phyloP scores from a whole-genome alignment of 2,888 invertebrate species.

The Ferrisia virgata region DNA sequence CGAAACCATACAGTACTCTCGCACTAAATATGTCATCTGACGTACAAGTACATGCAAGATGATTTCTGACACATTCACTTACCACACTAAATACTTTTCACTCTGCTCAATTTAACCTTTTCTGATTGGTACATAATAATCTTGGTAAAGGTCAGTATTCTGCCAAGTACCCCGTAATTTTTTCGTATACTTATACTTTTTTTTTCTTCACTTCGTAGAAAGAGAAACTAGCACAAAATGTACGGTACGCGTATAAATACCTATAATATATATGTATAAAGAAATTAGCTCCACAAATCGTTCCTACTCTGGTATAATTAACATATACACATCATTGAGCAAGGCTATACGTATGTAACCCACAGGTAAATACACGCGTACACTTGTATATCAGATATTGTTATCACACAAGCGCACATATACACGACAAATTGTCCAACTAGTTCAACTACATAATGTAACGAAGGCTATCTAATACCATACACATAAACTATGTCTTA shows the following conservation, averaged over 20 bases:
- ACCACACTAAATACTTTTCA: not conserved
- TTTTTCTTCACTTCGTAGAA: not conserved
- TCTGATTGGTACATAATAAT: not conserved
- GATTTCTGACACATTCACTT: not conserved
- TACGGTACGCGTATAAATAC: too few species aligned
- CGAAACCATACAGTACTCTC: too few species aligned
- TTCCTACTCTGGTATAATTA: not conserved
- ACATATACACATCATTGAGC: not conserved
- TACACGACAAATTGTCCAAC: not conserved
- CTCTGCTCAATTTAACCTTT: not conserved
- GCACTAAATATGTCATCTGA: too few species aligned
- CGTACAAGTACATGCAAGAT: too few species aligned
- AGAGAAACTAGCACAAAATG: too few species aligned
- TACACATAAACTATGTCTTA: not conserved
- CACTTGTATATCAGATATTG: not conserved
- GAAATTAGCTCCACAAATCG: not conserved
- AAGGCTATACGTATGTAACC: not conserved
- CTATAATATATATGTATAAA: not conserved
- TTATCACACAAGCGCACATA: not conserved
- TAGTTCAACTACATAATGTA: conserved; percentile 1
- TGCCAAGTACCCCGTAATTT: not conserved
- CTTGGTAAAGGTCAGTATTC: not conserved
- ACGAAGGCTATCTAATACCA: not conserved
- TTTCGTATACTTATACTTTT: not conserved
- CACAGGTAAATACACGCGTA: too few species aligned